Evolutionary conservation across 2,797 vertebrate genomes (phyloP), one percentile per base, ranked within the genome.

Genomic region (Nothura maculosa): DNA sequence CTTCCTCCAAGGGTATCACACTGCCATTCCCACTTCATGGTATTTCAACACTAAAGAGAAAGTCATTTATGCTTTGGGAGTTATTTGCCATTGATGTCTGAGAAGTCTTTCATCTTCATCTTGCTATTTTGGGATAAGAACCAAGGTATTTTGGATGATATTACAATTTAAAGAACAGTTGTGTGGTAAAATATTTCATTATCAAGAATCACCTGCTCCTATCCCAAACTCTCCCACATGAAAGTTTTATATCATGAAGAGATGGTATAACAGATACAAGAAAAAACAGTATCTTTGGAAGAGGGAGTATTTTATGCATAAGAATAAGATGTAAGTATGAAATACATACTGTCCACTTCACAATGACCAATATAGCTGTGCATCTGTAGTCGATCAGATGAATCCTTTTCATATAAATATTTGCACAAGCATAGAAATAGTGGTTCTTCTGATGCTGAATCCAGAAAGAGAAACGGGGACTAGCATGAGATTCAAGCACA

Each of bases 1-100:
- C 73, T 87, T 91, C 27, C 60, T 91, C 66, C 69, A 83, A 92
- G 79, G 89, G 66, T 89, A 91, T 89, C 79, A 60, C 38, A 47
- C 84, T 83, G 80, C 73, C 80, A 78, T 93, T 93, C 89, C 58
- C 50, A 50, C 76, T 89, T 85, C 61, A 72, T 10, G 61, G 61
- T 72, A 92, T 94, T 90, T 91, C n/a, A 94, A 77, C 45, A 69
- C 62, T 47, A 78, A 81, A 77, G 54, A 82, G 28, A 77, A 80
- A 85, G n/a, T 82, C 32, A 38, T 63, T 92, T 84, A 84, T 30
- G 43, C 60, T 91, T 85, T 27, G 38, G 62, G 43, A 42, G 9
- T 60, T 92, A 72, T 89, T 89, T 91, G 52, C 52, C 28, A 55
- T n/a, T 55, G 58, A 69, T 68, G 50, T 69, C 68, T 87, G 32